phyloP scores from a whole-genome alignment of 2,113 vertebrate genomes.

The Melanotaenia duboulayi region DNA sequence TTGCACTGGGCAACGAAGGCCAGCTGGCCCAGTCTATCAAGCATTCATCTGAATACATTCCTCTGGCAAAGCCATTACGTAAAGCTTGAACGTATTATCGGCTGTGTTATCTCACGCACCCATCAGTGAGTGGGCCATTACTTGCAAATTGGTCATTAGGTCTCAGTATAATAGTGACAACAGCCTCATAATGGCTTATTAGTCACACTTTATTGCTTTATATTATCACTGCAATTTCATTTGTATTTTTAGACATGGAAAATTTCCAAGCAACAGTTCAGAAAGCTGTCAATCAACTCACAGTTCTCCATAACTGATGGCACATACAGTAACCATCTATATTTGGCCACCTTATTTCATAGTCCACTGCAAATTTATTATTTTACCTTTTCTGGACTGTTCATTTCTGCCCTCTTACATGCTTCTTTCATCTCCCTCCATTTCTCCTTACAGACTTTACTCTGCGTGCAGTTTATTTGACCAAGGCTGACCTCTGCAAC shows the following conservation, averaged over 20 bases:
- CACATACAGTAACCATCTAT: background rate
- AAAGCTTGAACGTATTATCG: slow-evolving; percentile 43
- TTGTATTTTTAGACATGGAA: slow-evolving; percentile 32
- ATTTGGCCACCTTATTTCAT: slow-evolving; percentile 9
- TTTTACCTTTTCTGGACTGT: slow-evolving; percentile 24
- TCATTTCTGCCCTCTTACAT: slow-evolving; percentile 1
- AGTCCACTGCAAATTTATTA: slow-evolving; percentile 2
- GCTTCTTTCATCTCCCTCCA: slow-evolving; percentile 7
- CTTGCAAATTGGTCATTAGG: slow-evolving; percentile 53
- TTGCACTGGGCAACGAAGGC: slow-evolving; percentile 7
- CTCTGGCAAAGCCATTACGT: slow-evolving; percentile 52
- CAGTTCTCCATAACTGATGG: background rate
- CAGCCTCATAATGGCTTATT: slow-evolving; percentile 36
- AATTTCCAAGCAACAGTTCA: slow-evolving; percentile 9
- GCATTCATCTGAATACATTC: slow-evolving; percentile 58
- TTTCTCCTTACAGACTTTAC: slow-evolving; percentile 24
- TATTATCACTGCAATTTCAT: slow-evolving; percentile 4
- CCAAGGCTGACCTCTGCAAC: slow-evolving; percentile 40
- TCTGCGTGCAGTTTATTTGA: slow-evolving; percentile 55
- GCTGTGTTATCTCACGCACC: slow-evolving; percentile 31
- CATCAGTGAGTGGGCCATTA: slow-evolving; percentile 26
- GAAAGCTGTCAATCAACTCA: slow-evolving; percentile 7
- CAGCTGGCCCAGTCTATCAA: slow-evolving; percentile 55
- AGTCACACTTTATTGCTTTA: slow-evolving; percentile 31
- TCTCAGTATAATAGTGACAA: slow-evolving; percentile 25